Percentiles rank a stretch among this genome's conserved stretches.
Evolutionary conservation across 1,140 invertebrate genomes (phyloP).

Genomic region (Condylostylus longicornis): DNA sequence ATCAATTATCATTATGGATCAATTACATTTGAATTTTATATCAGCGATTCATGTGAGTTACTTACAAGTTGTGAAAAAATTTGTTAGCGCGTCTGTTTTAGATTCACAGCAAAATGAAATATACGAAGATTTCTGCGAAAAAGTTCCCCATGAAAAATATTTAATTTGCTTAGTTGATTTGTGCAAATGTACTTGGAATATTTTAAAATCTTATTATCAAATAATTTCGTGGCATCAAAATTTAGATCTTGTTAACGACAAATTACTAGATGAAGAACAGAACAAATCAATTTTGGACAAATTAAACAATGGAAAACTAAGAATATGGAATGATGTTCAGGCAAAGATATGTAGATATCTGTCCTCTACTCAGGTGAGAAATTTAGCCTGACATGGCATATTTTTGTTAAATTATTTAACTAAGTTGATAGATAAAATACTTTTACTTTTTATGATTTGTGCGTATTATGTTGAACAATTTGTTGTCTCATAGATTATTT

Average conservation of each 20-base stretch:
- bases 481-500: too few species aligned
- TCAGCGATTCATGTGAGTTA: constrained; percentile 86
- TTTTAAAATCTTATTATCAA: constrained; percentile 67
- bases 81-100: constrained; percentile 59
- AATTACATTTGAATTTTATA: constrained; percentile 83
- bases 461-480: too few species aligned
- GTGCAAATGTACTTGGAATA: constrained; percentile 68
- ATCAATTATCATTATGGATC: constrained; percentile 82
- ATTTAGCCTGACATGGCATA: too few species aligned
- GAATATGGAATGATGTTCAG: constrained; percentile 90
- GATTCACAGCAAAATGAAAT: constrained; percentile 46
- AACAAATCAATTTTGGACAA: constrained; percentile 74
- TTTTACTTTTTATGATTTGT: too few species aligned
- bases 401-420: too few species aligned
- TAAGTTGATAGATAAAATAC: too few species aligned
- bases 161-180: constrained; percentile 66
- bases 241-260: constrained; percentile 32
- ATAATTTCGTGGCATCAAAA: constrained; percentile 64
- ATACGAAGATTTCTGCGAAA: constrained; percentile 62
- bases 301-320: constrained; percentile 64
- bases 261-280: constrained; percentile 23
- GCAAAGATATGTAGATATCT: constrained; percentile 53
- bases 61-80: constrained; percentile 74
- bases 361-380: too few species aligned
- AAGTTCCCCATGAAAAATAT: constrained; percentile 59